phyloP scores from a whole-genome alignment of 2,113 vertebrate species.

The Melozone crissalis region DNA sequence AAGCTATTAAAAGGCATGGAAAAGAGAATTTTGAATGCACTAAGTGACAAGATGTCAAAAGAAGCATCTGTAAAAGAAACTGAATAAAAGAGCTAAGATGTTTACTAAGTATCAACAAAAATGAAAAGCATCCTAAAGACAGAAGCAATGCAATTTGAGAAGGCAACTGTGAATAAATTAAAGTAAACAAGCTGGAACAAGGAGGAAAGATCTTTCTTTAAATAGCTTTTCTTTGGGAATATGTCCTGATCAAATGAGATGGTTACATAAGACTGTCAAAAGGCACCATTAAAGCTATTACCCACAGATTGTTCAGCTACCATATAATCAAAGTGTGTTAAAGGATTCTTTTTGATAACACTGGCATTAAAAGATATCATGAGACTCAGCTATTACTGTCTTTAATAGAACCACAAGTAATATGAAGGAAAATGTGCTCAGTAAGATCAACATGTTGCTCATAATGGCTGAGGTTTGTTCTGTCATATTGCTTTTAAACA shows the following conservation, averaged over 20 bases:
- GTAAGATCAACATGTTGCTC: not conserved
- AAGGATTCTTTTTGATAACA: constrained; percentile 26
- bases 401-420: constrained; percentile 17
- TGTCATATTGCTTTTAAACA: not conserved
- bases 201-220: not conserved
- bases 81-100: not conserved
- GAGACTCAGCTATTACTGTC: not conserved
- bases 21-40: not conserved
- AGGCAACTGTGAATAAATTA: constrained; percentile 21
- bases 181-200: constrained; percentile 31
- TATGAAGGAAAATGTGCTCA: not conserved
- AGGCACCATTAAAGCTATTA: constrained; percentile 28
- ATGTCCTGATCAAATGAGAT: constrained; percentile 33
- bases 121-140: not conserved
- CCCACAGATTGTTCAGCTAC: not conserved
- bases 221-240: constrained; percentile 27
- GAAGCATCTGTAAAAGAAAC: not conserved
- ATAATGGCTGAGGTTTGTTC: not conserved
- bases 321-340: constrained; percentile 45
- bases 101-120: constrained; percentile 33
- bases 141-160: not conserved
- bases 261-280: constrained; percentile 38
- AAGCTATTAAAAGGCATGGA: not conserved
- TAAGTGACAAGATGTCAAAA: not conserved
- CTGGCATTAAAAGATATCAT: constrained; percentile 20